Evolutionary conservation across 37 sponge, comb jelly and placozoan genomes (phyloP), one percentile per base, ranked within the genome.

Genomic region (Oopsacas minuta): DNA sequence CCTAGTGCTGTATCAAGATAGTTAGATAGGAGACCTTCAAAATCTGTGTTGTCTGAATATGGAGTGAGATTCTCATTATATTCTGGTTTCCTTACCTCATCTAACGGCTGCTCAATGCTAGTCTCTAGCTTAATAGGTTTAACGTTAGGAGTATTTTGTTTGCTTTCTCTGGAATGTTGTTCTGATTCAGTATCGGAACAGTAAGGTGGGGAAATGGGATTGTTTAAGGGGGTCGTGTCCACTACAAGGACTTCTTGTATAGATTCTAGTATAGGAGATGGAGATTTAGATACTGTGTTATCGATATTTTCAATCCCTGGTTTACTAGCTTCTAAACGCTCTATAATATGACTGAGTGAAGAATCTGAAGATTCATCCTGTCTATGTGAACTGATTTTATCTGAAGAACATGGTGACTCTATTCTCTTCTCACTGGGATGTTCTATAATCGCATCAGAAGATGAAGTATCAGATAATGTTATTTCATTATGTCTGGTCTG

Each of bases 81-180:
- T 15, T 42, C 15, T 17, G 49, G 49, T 42, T 42, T 42, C 49
- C 15, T 42, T 42, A 17, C 49, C 8, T 42, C 49, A 20, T 61
- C 75, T n/a, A 61, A 3, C 30, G 28, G 30, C 30, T 61, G 75
- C 28, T 10, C 20, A 3, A 3, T n/a, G 28, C 28, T 61, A 25
- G 75, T n/a, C 20, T 61, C 75, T 61, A 61, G 30, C 22, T 61
- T 61, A 3, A 34, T 12, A 3, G 20, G 75, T 61, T 12, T 3
- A n/a, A n/a, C 28, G 75, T 12, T 61, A 20, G 75, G 30, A 32
- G 75, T 10, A 12, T n/a, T 61, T 3, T 3, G 75, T 61, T 61
- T 61, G 20, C 75, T 61, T n/a, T 61, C 75, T 61, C 28, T 61
- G 17, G 75, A 61, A 34, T 61, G 75, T 61, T 61, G 75, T n/a